These are phyloP conservation scores for Chrosomus eos DNA, from an alignment of 2,797 vertebrate genomes.

Conservation along the genomic window DNA sequence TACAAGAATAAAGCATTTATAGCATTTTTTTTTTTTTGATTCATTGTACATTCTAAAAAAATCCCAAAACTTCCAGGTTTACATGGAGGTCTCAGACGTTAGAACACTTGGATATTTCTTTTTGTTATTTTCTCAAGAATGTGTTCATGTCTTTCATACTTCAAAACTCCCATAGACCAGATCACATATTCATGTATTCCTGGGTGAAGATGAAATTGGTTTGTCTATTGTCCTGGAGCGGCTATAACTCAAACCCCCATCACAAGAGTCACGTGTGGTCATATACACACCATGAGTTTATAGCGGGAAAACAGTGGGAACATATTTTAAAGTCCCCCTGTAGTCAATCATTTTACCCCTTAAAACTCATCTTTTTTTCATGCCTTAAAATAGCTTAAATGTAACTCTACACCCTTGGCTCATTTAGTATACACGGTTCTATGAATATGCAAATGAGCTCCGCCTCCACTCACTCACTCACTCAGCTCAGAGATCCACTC, in stretches of 20 bases:
- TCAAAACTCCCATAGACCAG: background rate
- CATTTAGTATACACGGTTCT: no score
- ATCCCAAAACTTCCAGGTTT: background rate
- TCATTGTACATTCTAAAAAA: background rate
- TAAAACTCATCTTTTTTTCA: no score
- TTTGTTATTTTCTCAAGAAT: background rate
- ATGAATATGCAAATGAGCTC: no score
- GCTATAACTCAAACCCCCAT: background rate
- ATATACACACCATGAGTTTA: background rate
- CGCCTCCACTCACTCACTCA: no score
- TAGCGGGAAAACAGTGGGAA: background rate
- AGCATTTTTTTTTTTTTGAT: background rate
- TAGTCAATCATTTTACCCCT: no score
- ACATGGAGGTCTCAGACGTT: background rate
- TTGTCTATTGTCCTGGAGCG: conserved; percentile 8
- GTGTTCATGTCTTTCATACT: background rate
- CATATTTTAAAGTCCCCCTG: background rate
- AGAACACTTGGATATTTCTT: background rate
- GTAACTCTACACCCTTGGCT: no score
- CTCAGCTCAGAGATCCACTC: no score
- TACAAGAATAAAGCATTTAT: no score
- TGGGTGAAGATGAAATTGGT: background rate
- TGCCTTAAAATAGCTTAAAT: no score
- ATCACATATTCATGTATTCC: conserved; percentile 3
- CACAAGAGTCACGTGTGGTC: background rate